phyloP scores from a whole-genome alignment of 2,888 invertebrate species.

The Xestia rhomboidea region DNA sequence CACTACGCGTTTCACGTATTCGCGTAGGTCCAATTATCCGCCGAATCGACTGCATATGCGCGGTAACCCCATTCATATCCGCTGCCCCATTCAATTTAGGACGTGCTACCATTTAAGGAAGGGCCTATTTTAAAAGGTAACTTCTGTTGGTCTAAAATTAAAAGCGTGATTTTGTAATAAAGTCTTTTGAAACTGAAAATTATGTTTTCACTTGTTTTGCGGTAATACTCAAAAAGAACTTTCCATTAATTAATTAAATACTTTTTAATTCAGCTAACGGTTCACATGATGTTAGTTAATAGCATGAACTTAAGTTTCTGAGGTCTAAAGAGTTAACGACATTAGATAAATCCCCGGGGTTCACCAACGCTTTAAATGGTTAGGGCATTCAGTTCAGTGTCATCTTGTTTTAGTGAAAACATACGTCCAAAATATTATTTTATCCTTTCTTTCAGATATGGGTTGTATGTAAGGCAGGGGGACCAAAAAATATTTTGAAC shows the following conservation, averaged over 20 bases:
- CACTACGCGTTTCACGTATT: slow-evolving; percentile 66
- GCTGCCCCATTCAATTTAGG: slow-evolving; percentile 51
- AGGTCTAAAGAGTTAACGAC: not conserved
- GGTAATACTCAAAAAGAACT: not conserved
- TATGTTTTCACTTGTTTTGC: not conserved
- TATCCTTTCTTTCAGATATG: not conserved
- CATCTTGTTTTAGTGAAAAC: too few species aligned
- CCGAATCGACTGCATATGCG: slow-evolving; percentile 66
- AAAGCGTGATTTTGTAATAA: slow-evolving; percentile 9
- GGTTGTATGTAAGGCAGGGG: not conserved
- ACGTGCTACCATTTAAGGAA: slow-evolving; percentile 40
- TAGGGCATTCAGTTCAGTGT: not conserved
- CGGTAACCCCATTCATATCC: slow-evolving; percentile 66
- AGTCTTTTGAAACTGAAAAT: slow-evolving; percentile 8
- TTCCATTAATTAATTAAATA: not conserved
- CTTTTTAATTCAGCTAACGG: not conserved
- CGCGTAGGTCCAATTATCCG: slow-evolving; percentile 73
- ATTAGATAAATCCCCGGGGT: not conserved
- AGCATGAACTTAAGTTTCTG: not conserved
- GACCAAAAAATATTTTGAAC: not conserved
- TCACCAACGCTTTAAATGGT: not conserved
- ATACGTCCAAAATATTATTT: too few species aligned
- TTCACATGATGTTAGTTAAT: not conserved
- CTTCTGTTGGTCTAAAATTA: slow-evolving; percentile 20
- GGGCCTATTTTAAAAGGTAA: slow-evolving; percentile 13